Base-by-base conservation (phyloP, 2,888 invertebrate species). In the Smittia aterrima region DNA sequence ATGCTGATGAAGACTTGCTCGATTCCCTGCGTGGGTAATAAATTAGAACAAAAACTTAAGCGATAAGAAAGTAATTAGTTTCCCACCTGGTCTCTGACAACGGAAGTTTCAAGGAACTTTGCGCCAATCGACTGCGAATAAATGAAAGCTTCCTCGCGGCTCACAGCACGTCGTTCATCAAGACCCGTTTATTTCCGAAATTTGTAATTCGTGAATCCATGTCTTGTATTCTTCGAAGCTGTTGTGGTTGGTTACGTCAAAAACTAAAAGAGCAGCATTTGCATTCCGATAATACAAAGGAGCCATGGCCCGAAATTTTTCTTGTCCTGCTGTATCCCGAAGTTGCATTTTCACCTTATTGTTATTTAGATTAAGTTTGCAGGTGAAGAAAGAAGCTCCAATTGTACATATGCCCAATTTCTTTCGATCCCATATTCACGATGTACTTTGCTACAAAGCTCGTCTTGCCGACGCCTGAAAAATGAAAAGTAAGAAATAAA, bases 281-380 rank as follows among this genome's bases (percentile, higher is more conserved):
- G 95, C 92, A 80, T 94, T 95, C 71, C 96, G 85, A 81, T 96
- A 96, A 81, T 96, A 96, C 93, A 96, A 94, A 6, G 96, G 96
- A 0, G 95, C 94, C 90, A 96, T 95, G 0, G 96, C 91, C 75
- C 92, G 87, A 81, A 95, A 96, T 3, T 81, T 80, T 78, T 83
- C 82, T 77, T 82, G 82, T 0, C 83, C 83, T 40, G 83, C 83
- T n/a, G 82, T 83, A 76, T 83, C 82, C 83, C 83, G 83, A 73
- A 83, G 80, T 87, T 93, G 92, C 77, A 93, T 81, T 83, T 91
- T 92, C 7, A 93, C 89, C 79, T 87, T 87, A 24, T 88, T 85
- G 77, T 89, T 88, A 7, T 89, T 88, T 71, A 93, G 83, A 78
- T 88, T 89, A 78, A 95, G 86, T 81, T 90, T 93, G 82, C 93